A percentile compares a stretch with the other conserved stretches of the same genome.
These are phyloP conservation scores for Amphipyra tragopoginis DNA, from an alignment of 2,888 invertebrate genomes.

Conservation along the genomic window DNA sequence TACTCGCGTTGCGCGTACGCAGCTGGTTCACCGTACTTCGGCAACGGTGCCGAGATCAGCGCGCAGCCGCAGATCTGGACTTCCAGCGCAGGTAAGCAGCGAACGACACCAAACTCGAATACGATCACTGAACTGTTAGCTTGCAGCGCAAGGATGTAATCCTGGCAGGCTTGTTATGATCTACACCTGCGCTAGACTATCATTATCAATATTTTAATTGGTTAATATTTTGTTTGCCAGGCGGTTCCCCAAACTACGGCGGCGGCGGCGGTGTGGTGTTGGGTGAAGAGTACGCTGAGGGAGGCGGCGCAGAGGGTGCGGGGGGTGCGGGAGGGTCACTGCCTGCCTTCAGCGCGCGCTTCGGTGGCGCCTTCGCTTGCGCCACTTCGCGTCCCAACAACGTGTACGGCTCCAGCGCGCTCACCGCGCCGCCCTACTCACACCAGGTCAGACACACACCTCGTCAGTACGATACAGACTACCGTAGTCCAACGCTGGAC, in stretches of 20 bases:
- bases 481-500: too few species aligned
- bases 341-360: conserved; percentile 90
- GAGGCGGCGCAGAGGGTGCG: conserved; percentile 59
- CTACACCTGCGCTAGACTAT: too few species aligned
- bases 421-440: conserved; percentile 70
- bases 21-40: conserved; percentile 78
- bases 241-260: conserved; percentile 78
- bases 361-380: conserved; percentile 81
- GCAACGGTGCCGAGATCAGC: conserved; percentile 67
- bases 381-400: conserved; percentile 73
- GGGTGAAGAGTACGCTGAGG: conserved; percentile 69
- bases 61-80: conserved; percentile 79
- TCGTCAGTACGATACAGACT: too few species aligned
- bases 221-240: conserved; percentile 49
- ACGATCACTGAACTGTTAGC: too few species aligned
- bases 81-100: conserved; percentile 70
- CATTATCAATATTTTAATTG: too few species aligned
- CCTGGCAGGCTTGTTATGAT: too few species aligned
- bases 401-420: conserved; percentile 72
- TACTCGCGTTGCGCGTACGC: conserved; percentile 78
- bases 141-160: too few species aligned
- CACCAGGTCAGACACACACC: conserved; percentile 68
- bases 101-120: too few species aligned
- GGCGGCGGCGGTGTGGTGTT: conserved; percentile 63
- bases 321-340: conserved; percentile 77